These are phyloP conservation scores for Brachypodius melanocephalos DNA, from an alignment of 2,113 vertebrate species.

Conservation along the genomic window DNA sequence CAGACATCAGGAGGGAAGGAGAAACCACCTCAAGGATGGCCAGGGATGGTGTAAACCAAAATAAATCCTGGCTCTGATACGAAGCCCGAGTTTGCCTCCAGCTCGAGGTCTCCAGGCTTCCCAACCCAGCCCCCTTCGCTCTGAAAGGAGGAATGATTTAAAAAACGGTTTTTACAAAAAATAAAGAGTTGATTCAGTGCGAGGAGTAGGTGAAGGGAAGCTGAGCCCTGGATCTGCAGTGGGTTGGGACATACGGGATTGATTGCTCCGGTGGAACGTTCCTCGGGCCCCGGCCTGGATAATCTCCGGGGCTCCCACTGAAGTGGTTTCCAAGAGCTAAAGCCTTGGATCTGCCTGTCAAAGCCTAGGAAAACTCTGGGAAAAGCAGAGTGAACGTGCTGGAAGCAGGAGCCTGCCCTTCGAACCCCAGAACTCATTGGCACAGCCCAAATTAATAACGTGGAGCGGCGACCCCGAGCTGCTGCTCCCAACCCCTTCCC, in stretches of 20 bases:
- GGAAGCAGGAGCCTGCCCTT: neutral
- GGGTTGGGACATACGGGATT: neutral
- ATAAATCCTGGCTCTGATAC: rapidly evolving
- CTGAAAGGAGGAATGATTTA: neutral
- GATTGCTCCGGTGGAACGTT: neutral
- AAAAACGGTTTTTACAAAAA: neutral
- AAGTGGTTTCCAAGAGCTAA: constrained; percentile 42
- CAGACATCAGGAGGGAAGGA: neutral
- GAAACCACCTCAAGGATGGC: neutral
- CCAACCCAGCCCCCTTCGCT: neutral
- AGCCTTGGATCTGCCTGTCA: constrained; percentile 26
- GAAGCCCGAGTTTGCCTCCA: neutral
- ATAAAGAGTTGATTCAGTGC: neutral
- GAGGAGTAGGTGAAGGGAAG: neutral
- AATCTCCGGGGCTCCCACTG: constrained; percentile 13
- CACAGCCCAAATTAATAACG: neutral
- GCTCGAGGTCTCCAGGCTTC: neutral
- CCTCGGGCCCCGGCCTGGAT: neutral
- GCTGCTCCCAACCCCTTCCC: neutral
- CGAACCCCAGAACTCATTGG: rapidly evolving
- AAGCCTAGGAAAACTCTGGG: neutral
- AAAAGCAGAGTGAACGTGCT: neutral
- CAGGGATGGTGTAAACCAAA: neutral
- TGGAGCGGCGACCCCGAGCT: neutral
- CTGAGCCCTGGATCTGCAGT: neutral